phyloP scores from a whole-genome alignment of 2,888 invertebrate species.

The Pterostichus madidus region DNA sequence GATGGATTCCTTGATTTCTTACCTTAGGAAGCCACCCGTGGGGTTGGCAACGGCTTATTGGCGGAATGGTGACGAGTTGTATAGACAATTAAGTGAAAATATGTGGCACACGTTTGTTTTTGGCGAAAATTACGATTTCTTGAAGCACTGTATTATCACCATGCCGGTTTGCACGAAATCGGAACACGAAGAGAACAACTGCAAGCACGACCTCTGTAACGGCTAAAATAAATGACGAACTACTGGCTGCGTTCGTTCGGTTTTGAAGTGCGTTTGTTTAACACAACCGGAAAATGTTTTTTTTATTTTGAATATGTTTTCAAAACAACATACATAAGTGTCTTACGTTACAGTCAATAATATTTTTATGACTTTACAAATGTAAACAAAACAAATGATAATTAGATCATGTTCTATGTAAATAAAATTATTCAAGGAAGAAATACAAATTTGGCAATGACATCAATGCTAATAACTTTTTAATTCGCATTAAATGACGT shows the following conservation, averaged over 20 bases:
- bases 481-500: too few species aligned
- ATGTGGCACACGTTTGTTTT: conserved; percentile 73
- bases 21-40: conserved; percentile 89
- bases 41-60: conserved; percentile 88
- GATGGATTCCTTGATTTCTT: conserved; percentile 72
- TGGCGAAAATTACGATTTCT: conserved; percentile 70
- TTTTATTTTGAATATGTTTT: neutral
- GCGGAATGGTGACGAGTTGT: conserved; percentile 89
- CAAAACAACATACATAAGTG: neutral
- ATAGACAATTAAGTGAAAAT: conserved; percentile 75
- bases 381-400: neutral
- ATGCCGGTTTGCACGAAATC: conserved; percentile 71
- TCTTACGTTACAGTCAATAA: too few species aligned
- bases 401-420: neutral
- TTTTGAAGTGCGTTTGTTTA: neutral
- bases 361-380: neutral
- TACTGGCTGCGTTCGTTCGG: conserved; percentile 49
- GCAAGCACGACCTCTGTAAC: conserved; percentile 63
- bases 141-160: conserved; percentile 71
- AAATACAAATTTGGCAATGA: neutral
- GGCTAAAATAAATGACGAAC: conserved; percentile 30
- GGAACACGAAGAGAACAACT: conserved; percentile 65
- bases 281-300: too few species aligned
- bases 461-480: neutral
- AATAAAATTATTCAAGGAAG: neutral